phyloP scores from a whole-genome alignment of 1,140 invertebrate genomes.

The Euschistus heros region DNA sequence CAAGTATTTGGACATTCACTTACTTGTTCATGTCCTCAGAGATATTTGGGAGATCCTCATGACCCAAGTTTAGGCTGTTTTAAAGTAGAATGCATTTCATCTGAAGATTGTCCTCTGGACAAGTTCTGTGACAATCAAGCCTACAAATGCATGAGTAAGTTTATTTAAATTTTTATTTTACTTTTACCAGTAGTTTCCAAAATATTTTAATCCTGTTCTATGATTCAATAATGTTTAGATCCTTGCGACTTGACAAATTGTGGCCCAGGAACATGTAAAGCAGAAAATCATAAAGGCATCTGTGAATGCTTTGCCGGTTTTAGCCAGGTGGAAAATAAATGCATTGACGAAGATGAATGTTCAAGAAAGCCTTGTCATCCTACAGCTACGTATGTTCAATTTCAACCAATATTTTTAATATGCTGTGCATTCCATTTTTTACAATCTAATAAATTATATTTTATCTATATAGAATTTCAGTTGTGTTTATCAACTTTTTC shows the following conservation, averaged over 20 bases:
- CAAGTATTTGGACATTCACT: conserved; percentile 56
- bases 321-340: conserved; percentile 48
- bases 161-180: background rate
- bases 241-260: conserved; percentile 63
- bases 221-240: conserved; percentile 42
- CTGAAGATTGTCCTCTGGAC: conserved; percentile 61
- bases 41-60: conserved; percentile 67
- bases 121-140: conserved; percentile 59
- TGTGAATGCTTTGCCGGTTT: conserved; percentile 70
- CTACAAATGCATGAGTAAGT: conserved; percentile 65
- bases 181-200: too few relatives aligned
- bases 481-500: conserved; percentile 24
- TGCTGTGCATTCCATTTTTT: too few relatives aligned
- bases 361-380: conserved; percentile 58
- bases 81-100: conserved; percentile 68
- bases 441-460: background rate
- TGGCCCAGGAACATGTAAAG: conserved; percentile 59
- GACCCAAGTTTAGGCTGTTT: conserved; percentile 62
- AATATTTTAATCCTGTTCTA: too few relatives aligned
- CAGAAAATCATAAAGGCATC: conserved; percentile 52
- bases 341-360: conserved; percentile 76
- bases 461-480: too few relatives aligned
- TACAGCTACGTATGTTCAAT: conserved; percentile 48
- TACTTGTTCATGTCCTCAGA: conserved; percentile 60
- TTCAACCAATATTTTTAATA: background rate